Evolutionary conservation across 92 coral and sea anemone species (phyloP), one percentile per base, ranked within the genome.

Genomic region (Metridium senile): DNA sequence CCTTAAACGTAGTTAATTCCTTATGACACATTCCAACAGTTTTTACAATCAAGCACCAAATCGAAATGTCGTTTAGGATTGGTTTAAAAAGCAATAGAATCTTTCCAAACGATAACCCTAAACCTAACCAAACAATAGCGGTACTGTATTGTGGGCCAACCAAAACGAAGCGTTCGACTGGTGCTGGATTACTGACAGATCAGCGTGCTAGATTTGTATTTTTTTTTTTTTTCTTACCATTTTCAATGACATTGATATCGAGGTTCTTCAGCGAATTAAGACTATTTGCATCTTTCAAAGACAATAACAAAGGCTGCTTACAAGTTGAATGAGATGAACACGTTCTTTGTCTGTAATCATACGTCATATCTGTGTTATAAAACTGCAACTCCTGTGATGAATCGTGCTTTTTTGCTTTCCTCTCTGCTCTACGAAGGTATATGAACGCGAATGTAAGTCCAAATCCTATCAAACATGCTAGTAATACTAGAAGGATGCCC

Each of bases 191-290:
- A n/a, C n/a, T n/a, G n/a, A n/a, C n/a, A n/a, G n/a, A n/a, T n/a
- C n/a, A n/a, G n/a, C n/a, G n/a, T n/a, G n/a, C n/a, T n/a, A n/a
- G n/a, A n/a, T n/a, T n/a, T n/a, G n/a, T n/a, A n/a, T n/a, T n/a
- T n/a, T n/a, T n/a, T n/a, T n/a, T n/a, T n/a, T n/a, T n/a, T n/a
- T 20, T 2, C 69, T 63, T 7, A 63, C 69, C 69, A 29, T 63
- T 30, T 8, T 28, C 69, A 11, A 3, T 63, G 21, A 63, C 27
- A 31, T 63, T 63, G 59, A 54, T 20, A 20, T 54, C 59, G 17
- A 21, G 3, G 59, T 54, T 54, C 59, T 54, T 45, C 20, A 20
- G 17, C 59, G 59, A 54, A 54, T 16, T 13, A 21, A 21, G 3
- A 20, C 59, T n/a, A n/a, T n/a, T 54, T 28, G 39, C 22, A 20